Evolutionary conservation across 1,140 invertebrate species (phyloP).

Genomic region (Papilio helenus): DNA sequence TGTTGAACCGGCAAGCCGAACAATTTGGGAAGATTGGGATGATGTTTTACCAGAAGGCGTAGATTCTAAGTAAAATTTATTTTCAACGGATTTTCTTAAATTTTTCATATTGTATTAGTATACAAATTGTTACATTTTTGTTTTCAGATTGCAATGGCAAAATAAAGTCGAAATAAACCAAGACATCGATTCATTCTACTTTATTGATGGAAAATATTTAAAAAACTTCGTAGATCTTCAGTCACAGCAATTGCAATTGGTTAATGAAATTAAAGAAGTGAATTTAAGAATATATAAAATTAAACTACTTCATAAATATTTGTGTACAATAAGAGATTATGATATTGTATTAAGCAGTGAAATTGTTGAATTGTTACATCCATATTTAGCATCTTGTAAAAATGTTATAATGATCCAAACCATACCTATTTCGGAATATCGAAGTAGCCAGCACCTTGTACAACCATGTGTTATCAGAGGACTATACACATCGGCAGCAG

Average conservation of each 20-base stretch:
- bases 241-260: constrained; percentile 50
- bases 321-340: constrained; percentile 67
- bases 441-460: constrained; percentile 47
- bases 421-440: constrained; percentile 67
- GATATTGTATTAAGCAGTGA: constrained; percentile 64
- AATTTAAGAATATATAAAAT: constrained; percentile 63
- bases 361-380: constrained; percentile 64
- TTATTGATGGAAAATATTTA: constrained; percentile 71
- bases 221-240: constrained; percentile 55
- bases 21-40: constrained; percentile 76
- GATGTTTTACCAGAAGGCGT: constrained; percentile 47
- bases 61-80: constrained; percentile 44
- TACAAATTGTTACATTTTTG: constrained; percentile 16
- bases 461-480: constrained; percentile 58
- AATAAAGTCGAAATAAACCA: constrained; percentile 48
- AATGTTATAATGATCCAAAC: constrained; percentile 63
- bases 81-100: neutral
- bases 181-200: constrained; percentile 57
- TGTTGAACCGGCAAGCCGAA: constrained; percentile 63
- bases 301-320: constrained; percentile 52
- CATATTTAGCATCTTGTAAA: constrained; percentile 52
- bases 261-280: constrained; percentile 58
- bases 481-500: constrained; percentile 52
- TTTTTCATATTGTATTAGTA: constrained; percentile 22
- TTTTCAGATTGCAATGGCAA: constrained; percentile 66